phyloP scores from a whole-genome alignment of 2,888 invertebrate species.

The Mamestra brassicae region DNA sequence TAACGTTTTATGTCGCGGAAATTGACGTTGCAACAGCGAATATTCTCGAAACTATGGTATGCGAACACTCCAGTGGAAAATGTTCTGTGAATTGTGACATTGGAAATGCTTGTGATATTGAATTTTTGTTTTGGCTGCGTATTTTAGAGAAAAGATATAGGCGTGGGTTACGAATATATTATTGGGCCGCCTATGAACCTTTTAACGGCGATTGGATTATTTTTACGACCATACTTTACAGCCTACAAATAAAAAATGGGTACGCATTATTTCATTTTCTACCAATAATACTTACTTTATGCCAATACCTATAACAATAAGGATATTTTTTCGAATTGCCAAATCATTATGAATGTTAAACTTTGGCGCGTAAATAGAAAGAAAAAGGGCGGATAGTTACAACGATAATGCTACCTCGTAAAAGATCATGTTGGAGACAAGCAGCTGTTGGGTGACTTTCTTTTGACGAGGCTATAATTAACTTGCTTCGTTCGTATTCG shows the following conservation, averaged over 20 bases:
- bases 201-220: too few species aligned
- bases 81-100: conserved; percentile 4
- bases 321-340: not conserved
- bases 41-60: conserved; percentile 4
- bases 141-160: not conserved
- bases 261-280: not conserved
- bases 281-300: not conserved
- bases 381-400: too few species aligned
- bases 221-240: too few species aligned
- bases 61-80: not conserved
- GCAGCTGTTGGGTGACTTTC: too few species aligned
- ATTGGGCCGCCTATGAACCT: not conserved
- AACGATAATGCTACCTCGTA: too few species aligned
- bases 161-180: not conserved
- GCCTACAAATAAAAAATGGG: too few species aligned
- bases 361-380: too few species aligned
- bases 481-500: too few species aligned
- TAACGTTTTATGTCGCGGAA: conserved; percentile 40
- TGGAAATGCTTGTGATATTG: not conserved
- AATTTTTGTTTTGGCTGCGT: not conserved
- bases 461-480: too few species aligned
- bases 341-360: too few species aligned
- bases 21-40: conserved; percentile 32
- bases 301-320: not conserved
- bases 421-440: too few species aligned